Base-by-base conservation (phyloP, 2,888 invertebrate genomes). In the Nomada ruficornis region DNA sequence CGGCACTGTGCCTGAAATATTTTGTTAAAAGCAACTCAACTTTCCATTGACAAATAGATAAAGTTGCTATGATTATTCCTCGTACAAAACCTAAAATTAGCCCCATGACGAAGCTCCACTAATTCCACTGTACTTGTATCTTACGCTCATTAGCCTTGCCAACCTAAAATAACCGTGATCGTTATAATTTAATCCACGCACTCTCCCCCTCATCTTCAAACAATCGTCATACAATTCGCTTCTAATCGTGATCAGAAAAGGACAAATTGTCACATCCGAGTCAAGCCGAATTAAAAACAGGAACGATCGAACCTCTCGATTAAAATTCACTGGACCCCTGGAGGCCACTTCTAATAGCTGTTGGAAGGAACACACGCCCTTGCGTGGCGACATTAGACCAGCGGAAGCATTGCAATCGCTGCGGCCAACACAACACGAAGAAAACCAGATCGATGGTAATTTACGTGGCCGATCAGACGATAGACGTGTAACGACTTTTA, bases 401-500 rank as follows among this genome's bases (percentile, higher is more conserved):
- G 55, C n/a, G 52, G 67, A 63, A 67, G 26, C 62, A 47, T 77
- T 52, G 70, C 68, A 59, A 70, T 64, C 69, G 50, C 59, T 77
- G 64, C 60, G 67, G 73, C 75, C 67, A 71, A 70, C 55, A 44
- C 64, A 67, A 20, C 70, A 78, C 82, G 79, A 71, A 77, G 77
- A 73, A 84, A 86, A 81, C 77, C 78, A 88, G 88, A 86, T 57
- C 79, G 77, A 68, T 62, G 81, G 62, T 75, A 84, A 84, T 84
- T 88, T 76, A 75, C 81, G 77, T 75, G 65, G 64, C 54, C 71
- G 86, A 88, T 86, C 72, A 55, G 57, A 78, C 73, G 87, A 87
- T 88, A 84, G 82, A 77, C 69, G 68, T 76, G 74, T 87, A 87
- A 88, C 82, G 87, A 88, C 79, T 83, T 84, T 82, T 79, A 80